Conservation (phyloP, 2,888 invertebrate genomes). For the Pristionchus maxplancki region DNA sequence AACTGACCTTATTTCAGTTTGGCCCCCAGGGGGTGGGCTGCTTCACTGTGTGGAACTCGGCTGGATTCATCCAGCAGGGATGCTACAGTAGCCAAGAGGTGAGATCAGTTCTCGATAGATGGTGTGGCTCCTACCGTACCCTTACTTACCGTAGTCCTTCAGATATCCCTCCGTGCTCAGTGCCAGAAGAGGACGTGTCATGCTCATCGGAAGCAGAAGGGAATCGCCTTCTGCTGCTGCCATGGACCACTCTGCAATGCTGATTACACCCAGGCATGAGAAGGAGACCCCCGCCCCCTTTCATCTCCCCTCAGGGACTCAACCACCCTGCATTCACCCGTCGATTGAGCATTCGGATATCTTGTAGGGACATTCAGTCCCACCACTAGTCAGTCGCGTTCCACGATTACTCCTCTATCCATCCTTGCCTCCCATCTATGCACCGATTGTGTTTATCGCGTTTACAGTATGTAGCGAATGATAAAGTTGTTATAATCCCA, state of each 20-base stretch:
- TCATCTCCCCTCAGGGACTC: constrained; percentile 3
- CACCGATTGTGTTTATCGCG: background rate
- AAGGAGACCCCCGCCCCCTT: background rate
- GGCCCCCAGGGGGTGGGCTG: constrained; percentile 16
- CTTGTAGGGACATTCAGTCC: background rate
- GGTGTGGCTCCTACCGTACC: background rate
- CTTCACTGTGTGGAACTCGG: constrained; percentile 22
- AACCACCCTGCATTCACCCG: background rate
- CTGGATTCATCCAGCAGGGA: constrained; percentile 1
- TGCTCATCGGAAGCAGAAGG: background rate
- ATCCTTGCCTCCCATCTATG: background rate
- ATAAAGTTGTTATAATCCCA: background rate
- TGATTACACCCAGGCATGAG: background rate
- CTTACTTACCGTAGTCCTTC: background rate
- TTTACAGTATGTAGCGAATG: background rate
- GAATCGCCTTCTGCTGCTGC: constrained; percentile 34
- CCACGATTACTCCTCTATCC: background rate
- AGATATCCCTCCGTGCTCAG: background rate
- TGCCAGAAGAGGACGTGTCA: constrained; percentile 16
- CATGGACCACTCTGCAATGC: constrained; percentile 45
- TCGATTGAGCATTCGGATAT: background rate
- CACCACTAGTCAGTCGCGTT: background rate
- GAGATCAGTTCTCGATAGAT: background rate
- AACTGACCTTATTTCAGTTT: constrained; percentile 3
- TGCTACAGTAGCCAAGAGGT: constrained; percentile 39